Percentiles rank a stretch among this genome's conserved stretches.
Evolutionary conservation across 37 sponge, comb jelly and placozoan species (phyloP).

Genomic region (Aphrocallistes beatrix): DNA sequence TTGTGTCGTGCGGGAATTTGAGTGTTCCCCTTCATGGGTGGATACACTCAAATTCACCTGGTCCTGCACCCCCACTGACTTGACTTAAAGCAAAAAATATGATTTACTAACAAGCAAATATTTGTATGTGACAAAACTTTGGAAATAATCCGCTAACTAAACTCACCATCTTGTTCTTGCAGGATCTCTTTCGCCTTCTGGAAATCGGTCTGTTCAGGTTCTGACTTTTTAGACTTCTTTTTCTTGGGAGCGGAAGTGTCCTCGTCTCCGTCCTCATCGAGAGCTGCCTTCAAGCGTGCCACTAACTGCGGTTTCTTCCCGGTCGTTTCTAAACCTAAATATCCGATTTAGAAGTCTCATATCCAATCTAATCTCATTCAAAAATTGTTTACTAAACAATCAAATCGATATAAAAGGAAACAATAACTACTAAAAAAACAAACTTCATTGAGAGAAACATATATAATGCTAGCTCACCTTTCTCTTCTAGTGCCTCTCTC

Average conservation of each 20-base stretch:
- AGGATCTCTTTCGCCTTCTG: conserved; percentile 32
- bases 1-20: too few relatives aligned
- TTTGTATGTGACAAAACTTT: too few relatives aligned
- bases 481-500: background rate
- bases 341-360: too few relatives aligned
- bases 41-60: too few relatives aligned
- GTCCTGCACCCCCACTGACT: too few relatives aligned
- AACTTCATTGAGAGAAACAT: background rate
- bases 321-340: conserved; percentile 36
- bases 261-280: background rate
- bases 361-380: too few relatives aligned
- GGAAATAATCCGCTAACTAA: too few relatives aligned
- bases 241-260: conserved; percentile 31
- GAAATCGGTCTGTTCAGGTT: conserved; percentile 39
- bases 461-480: background rate
- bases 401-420: background rate
- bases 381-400: background rate
- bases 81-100: too few relatives aligned
- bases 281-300: conserved; percentile 35
- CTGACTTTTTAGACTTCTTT: conserved; percentile 20
- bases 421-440: background rate
- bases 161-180: background rate
- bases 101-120: too few relatives aligned
- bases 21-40: too few relatives aligned
- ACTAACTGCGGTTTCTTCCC: conserved; percentile 73